Percentiles rank a stretch among this genome's conserved stretches.
phyloP scores from a whole-genome alignment of 2,113 vertebrate genomes.

The Pterocles orientalis region DNA sequence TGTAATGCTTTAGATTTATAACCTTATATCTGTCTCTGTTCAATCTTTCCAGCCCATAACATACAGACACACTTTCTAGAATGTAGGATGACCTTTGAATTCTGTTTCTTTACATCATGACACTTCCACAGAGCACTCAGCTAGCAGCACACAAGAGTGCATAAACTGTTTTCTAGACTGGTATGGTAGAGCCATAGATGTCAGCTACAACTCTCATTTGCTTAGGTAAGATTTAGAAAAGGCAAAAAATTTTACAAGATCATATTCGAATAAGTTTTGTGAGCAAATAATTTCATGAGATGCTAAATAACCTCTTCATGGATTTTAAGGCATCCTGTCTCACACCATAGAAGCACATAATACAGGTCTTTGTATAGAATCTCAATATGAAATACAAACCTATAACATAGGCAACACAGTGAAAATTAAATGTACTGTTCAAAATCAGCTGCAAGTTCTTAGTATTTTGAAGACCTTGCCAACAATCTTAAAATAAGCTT shows the following conservation, averaged over 20 bases:
- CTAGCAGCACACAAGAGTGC: neutral
- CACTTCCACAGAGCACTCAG: neutral
- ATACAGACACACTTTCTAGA: neutral
- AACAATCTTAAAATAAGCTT: neutral
- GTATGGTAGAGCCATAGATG: accelerated
- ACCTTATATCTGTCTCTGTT: neutral
- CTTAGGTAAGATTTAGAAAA: neutral
- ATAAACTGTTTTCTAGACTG: neutral
- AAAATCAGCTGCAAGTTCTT: neutral
- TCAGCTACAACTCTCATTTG: neutral
- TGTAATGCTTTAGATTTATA: neutral
- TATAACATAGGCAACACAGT: neutral
- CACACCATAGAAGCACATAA: neutral
- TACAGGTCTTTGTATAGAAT: neutral
- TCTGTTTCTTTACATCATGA: neutral
- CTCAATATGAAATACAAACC: neutral
- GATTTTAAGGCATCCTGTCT: neutral
- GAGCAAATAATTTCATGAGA: neutral
- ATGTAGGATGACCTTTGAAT: neutral
- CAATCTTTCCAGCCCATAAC: neutral
- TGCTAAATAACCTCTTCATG: neutral
- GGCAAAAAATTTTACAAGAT: neutral
- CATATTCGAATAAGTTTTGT: neutral
- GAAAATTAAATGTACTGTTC: neutral
- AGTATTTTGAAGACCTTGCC: neutral